These are phyloP conservation scores for Eugnorisma glareosa DNA, from an alignment of 2,888 invertebrate genomes.

Conservation along the genomic window DNA sequence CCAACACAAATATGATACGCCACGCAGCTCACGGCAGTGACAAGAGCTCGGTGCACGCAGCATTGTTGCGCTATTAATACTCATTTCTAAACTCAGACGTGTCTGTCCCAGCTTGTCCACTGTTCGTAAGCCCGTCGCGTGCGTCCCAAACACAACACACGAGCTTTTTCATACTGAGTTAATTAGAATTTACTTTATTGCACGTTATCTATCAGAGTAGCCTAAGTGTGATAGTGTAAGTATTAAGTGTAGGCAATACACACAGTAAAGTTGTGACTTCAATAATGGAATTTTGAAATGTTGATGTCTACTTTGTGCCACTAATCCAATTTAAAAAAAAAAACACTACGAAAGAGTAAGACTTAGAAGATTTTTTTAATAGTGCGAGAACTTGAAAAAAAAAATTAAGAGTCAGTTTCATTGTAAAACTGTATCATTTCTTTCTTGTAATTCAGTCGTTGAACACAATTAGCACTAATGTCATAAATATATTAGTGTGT, in stretches of 20 bases:
- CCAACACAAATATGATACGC: constrained; percentile 60
- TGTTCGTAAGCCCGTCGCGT: constrained; percentile 13
- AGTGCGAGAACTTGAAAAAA: neutral
- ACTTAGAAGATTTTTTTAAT: neutral
- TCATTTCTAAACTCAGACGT: constrained; percentile 62
- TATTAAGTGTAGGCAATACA: neutral
- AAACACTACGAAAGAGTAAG: neutral
- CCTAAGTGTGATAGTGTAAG: neutral
- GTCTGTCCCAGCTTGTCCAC: constrained; percentile 53
- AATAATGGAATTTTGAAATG: neutral
- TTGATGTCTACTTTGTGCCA: neutral
- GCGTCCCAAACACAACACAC: constrained; percentile 15
- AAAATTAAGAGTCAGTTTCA: neutral
- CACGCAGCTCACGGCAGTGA: constrained; percentile 56
- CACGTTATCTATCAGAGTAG: neutral
- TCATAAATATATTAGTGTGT: neutral
- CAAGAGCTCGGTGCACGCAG: constrained; percentile 64
- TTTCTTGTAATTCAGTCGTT: neutral
- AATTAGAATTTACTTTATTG: neutral
- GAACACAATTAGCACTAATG: neutral
- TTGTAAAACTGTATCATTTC: neutral
- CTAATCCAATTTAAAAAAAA: neutral
- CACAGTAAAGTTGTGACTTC: neutral
- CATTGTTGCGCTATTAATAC: constrained; percentile 73
- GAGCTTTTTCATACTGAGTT: neutral